Evolutionary conservation across 2,797 vertebrate species (phyloP).

Genomic region (Enteromius afrohamiltoni): DNA sequence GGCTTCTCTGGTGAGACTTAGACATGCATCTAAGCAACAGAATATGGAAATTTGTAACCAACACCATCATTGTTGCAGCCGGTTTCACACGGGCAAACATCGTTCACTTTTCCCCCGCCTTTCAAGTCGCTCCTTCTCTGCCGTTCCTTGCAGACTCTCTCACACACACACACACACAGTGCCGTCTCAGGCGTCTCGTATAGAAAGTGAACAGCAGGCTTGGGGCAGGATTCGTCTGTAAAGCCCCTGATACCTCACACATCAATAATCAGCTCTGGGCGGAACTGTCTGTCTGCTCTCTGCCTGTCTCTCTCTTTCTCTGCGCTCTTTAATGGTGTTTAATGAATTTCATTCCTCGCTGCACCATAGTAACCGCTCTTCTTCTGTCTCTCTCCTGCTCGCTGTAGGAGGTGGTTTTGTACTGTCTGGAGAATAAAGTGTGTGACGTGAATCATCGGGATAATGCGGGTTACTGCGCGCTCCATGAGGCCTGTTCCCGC

Average conservation of each 20-base stretch:
- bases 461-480: conserved; percentile 96
- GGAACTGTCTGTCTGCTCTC: conserved; percentile 30
- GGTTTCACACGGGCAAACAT: conserved; percentile 12
- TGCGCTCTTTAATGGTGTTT: conserved; percentile 68
- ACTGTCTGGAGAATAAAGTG: conserved; percentile 96
- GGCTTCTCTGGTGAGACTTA: not conserved
- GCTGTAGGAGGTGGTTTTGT: conserved; percentile 86
- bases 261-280: conserved; percentile 46
- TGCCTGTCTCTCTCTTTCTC: conserved; percentile 53
- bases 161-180: not conserved
- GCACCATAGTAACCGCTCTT: conserved; percentile 72
- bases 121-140: conserved; percentile 5
- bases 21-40: not conserved
- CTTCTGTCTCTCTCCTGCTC: conserved; percentile 55
- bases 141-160: not conserved
- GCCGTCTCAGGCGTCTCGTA: conserved; percentile 22
- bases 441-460: conserved; percentile 98
- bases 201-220: conserved; percentile 39
- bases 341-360: conserved; percentile 66
- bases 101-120: not conserved
- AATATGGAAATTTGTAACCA: conserved; percentile 7
- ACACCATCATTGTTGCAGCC: conserved; percentile 6
- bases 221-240: conserved; percentile 17
- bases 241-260: conserved; percentile 42
- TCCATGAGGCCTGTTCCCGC: conserved; percentile 95